phyloP scores from a whole-genome alignment of 2,113 vertebrate species.

The Catharus bicknelli region DNA sequence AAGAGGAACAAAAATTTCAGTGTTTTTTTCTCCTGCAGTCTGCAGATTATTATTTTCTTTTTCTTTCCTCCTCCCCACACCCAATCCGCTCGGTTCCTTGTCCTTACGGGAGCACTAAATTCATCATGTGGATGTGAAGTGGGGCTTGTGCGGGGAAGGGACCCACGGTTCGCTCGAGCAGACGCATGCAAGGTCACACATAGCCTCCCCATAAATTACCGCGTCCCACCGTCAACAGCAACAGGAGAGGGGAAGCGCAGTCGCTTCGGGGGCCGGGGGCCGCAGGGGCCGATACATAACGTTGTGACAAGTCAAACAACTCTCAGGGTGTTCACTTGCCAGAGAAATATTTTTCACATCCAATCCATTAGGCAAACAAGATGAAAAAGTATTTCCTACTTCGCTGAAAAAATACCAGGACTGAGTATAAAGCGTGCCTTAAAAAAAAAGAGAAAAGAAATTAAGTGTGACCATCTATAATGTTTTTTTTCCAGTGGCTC shows the following conservation, averaged over 20 bases:
- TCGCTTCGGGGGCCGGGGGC: not conserved
- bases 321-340: constrained; percentile 55
- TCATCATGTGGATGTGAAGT: constrained; percentile 37
- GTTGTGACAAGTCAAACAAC: constrained; percentile 50
- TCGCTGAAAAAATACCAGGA: constrained; percentile 23
- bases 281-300: constrained; percentile 42
- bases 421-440: not conserved
- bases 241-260: constrained; percentile 40
- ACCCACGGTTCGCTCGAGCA: not conserved
- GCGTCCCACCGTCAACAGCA: constrained; percentile 22
- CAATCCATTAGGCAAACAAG: constrained; percentile 57
- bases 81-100: not conserved
- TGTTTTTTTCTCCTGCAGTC: constrained; percentile 24
- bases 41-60: not conserved
- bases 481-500: not conserved
- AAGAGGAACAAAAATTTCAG: constrained; percentile 31
- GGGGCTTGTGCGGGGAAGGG: constrained; percentile 30
- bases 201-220: constrained; percentile 53
- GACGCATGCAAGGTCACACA: constrained; percentile 63
- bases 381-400: constrained; percentile 55
- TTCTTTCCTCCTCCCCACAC: not conserved
- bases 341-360: constrained; percentile 56
- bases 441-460: constrained; percentile 9
- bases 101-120: constrained; percentile 57
- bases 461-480: constrained; percentile 34